Evolutionary conservation across 2,113 vertebrate species (phyloP).

Genomic region (Camelus dromedarius): DNA sequence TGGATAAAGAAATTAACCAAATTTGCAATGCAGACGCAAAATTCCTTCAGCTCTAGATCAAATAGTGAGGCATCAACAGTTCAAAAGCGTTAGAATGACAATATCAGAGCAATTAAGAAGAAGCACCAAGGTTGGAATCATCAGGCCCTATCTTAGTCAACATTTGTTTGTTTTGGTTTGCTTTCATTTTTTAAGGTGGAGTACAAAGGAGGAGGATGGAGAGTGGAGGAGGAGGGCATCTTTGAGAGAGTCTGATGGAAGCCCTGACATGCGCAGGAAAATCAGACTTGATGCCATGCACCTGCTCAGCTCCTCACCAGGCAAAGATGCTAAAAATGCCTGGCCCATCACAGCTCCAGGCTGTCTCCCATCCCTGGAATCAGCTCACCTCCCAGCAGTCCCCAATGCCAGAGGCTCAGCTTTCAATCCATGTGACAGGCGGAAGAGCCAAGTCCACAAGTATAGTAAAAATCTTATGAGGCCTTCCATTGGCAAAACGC

Average conservation of each 20-base stretch:
- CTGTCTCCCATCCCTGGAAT: background rate
- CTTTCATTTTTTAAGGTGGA: conserved; percentile 13
- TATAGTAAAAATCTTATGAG: conserved; percentile 79
- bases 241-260: conserved; percentile 17
- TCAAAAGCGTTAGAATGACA: background rate
- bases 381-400: background rate
- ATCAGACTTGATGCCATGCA: background rate
- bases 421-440: conserved; percentile 47
- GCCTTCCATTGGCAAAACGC: conserved; percentile 74
- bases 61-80: background rate
- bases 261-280: background rate
- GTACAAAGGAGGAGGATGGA: background rate
- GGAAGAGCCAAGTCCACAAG: conserved; percentile 59
- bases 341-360: background rate
- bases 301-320: background rate
- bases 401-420: background rate
- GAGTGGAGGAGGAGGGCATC: background rate
- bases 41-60: background rate
- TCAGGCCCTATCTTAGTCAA: background rate
- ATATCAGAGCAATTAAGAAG: background rate
- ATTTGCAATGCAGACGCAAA: conserved; percentile 6
- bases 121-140: background rate
- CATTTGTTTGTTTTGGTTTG: background rate
- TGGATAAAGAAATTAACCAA: conserved; percentile 7
- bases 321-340: background rate